A percentile compares a stretch with the other conserved stretches of the same genome.
phyloP scores from a whole-genome alignment of 37 sponge, comb jelly and placozoan species.

The Petrosia ficiformis region DNA sequence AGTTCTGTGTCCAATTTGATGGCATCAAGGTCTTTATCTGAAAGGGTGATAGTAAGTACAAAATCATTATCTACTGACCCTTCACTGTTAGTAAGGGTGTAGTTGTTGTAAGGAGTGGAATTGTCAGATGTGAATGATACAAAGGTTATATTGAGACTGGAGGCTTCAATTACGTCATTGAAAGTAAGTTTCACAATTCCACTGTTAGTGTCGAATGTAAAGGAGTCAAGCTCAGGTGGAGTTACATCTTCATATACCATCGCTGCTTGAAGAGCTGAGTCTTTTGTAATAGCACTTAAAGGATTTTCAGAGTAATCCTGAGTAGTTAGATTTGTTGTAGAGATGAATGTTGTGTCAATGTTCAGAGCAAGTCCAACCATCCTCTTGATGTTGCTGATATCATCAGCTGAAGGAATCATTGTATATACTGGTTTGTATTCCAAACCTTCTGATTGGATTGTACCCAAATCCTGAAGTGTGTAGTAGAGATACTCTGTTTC shows the following conservation, averaged over 20 bases:
- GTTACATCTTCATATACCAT: constrained; percentile 40
- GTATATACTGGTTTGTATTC: constrained; percentile 61
- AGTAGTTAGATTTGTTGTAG: constrained; percentile 48
- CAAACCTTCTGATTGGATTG: constrained; percentile 17
- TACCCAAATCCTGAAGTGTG: constrained; percentile 34
- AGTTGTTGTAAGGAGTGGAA: constrained; percentile 10
- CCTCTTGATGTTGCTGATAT: constrained; percentile 74
- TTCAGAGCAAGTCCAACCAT: constrained; percentile 61
- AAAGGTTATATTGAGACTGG: constrained; percentile 49
- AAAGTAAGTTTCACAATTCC: constrained; percentile 57
- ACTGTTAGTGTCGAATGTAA: constrained; percentile 63
- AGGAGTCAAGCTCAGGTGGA: constrained; percentile 49
- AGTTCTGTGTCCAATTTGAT: constrained; percentile 63
- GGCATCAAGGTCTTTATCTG: constrained; percentile 62
- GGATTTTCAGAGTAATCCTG: constrained; percentile 47
- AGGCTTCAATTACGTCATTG: constrained; percentile 68
- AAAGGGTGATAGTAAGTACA: constrained; percentile 35
- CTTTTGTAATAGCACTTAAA: constrained; percentile 13
- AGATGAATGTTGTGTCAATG: constrained; percentile 52
- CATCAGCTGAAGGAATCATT: constrained; percentile 32
- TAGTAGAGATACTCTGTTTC: constrained; percentile 23
- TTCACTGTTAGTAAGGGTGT: constrained; percentile 44
- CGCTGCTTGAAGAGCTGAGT: constrained; percentile 32
- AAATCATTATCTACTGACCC: constrained; percentile 46
- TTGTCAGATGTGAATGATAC: constrained; percentile 33